These are phyloP conservation scores for Drosophila busckii DNA, from an alignment of 1,140 invertebrate species.

Conservation along the genomic window DNA sequence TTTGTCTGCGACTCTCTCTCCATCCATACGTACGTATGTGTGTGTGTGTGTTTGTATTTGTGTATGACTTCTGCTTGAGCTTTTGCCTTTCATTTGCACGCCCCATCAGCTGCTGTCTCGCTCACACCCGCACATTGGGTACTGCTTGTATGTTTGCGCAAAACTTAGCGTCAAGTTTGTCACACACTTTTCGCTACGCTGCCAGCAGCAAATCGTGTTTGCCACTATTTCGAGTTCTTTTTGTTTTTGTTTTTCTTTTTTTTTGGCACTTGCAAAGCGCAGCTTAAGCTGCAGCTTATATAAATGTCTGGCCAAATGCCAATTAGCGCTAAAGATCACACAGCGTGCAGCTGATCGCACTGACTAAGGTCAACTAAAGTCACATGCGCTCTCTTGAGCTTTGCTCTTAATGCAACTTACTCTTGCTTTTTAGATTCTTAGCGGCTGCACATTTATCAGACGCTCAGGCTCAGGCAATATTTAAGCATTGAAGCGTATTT, in stretches of 20 bases:
- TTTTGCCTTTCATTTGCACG: conserved; percentile 72
- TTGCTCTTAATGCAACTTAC: too few relatives aligned
- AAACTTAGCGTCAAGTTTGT: conserved; percentile 73
- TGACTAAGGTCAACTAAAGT: conserved; percentile 58
- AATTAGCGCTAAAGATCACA: too few relatives aligned
- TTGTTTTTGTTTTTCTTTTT: conserved; percentile 8
- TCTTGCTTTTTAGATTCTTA: background rate
- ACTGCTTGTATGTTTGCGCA: conserved; percentile 46
- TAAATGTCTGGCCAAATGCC: too few relatives aligned
- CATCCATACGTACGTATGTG: conserved; percentile 13
- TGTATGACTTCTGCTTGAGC: conserved; percentile 56
- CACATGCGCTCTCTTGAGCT: too few relatives aligned
- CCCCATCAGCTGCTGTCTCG: conserved; percentile 49
- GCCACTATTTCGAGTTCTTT: conserved; percentile 1
- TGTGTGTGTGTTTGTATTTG: conserved; percentile 14
- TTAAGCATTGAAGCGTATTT: conserved; percentile 75
- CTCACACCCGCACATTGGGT: conserved; percentile 31
- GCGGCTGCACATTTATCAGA: conserved; percentile 37
- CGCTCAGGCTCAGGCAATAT: conserved; percentile 38
- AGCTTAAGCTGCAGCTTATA: conserved; percentile 32
- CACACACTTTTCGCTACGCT: conserved; percentile 45
- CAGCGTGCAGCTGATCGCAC: too few relatives aligned
- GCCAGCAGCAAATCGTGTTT: conserved; percentile 19
- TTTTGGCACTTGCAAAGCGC: conserved; percentile 58
- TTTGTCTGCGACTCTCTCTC: conserved; percentile 30